phyloP scores from a whole-genome alignment of 2,888 invertebrate species.

The Melanchra persicariae region DNA sequence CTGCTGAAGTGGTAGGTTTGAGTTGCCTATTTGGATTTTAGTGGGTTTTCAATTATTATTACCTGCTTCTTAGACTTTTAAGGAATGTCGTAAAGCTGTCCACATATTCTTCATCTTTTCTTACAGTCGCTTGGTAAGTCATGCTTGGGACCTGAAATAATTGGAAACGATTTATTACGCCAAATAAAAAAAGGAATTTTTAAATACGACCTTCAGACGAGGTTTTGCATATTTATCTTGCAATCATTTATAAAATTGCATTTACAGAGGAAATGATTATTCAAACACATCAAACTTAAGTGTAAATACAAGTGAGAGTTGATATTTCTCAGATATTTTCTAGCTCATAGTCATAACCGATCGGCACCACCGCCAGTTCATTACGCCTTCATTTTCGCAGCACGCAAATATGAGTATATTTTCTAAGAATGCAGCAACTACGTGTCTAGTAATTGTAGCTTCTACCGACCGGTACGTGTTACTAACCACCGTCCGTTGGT shows the following conservation, averaged over 20 bases:
- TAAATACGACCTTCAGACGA: slow-evolving; percentile 7
- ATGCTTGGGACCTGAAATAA: background rate
- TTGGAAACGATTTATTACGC: slow-evolving; percentile 5
- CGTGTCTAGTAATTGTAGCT: slow-evolving; percentile 52
- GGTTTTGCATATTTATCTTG: slow-evolving; percentile 24
- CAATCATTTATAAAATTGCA: background rate
- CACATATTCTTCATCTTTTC: background rate
- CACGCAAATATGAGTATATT: slow-evolving; percentile 63
- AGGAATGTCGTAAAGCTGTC: background rate
- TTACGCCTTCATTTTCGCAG: slow-evolving; percentile 54
- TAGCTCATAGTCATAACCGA: slow-evolving; percentile 53
- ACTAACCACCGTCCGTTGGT: slow-evolving; percentile 39
- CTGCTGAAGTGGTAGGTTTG: background rate
- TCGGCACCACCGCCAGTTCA: slow-evolving; percentile 48
- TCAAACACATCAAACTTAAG: slow-evolving; percentile 3
- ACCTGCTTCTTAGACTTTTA: background rate
- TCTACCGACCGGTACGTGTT: slow-evolving; percentile 43
- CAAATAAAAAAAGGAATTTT: background rate
- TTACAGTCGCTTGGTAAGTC: background rate
- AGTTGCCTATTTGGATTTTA: background rate
- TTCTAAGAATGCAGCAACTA: slow-evolving; percentile 65
- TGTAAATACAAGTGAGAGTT: slow-evolving; percentile 51
- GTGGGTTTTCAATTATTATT: background rate
- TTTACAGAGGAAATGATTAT: slow-evolving; percentile 11
- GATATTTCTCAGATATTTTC: slow-evolving; percentile 52